Evolutionary conservation across 2,113 vertebrate genomes (phyloP), one percentile per base, ranked within the genome.

Genomic region (Bufo bufo): DNA sequence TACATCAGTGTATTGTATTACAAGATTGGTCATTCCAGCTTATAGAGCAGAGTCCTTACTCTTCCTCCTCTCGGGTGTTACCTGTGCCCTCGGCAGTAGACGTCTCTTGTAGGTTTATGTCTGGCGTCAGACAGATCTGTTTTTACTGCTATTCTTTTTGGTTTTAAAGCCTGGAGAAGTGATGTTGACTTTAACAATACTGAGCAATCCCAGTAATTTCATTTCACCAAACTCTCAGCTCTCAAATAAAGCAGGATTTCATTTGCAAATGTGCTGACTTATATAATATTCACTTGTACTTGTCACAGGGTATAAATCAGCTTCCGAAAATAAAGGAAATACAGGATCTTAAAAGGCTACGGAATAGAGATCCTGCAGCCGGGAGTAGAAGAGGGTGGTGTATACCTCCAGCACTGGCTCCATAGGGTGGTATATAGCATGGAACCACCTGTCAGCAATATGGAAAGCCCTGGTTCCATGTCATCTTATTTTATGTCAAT

Each of bases 231-330:
- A 66, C 63, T 47, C n/a, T 23, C 33, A 69, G 17, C 19, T 69
- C 47, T 83, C 45, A 80, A 83, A 83, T 83, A 83, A 69, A 83
- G 63, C 69, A 69, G 47, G 49, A 83, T 83, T 83, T 83, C 61
- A 83, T 83, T 83, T 83, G 61, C 81, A 83, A 83, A 83, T 69
- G 63, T 69, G 81, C 81, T 52, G 61, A 83, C 61, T 69, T 83
- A 63, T 69, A 83, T 65, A 66, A 23, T 19, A 5, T 52, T 69
- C 81, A 61, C 61, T 83, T 50, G 47, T 20, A n/a, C 61, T 69
- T 83, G 81, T 69, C 81, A 83, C 45, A 50, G 47, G 19, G 81
- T 23, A 83, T 83, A 50, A 83, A 83, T 83, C 81, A 66, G 61
- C 17, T 69, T 66, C 52, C 45, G 52, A 52, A 83, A 83, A 83